Percentiles rank a stretch among this genome's conserved stretches.
These are phyloP conservation scores for Apis florea DNA, from an alignment of 1,140 invertebrate species.

Conservation along the genomic window DNA sequence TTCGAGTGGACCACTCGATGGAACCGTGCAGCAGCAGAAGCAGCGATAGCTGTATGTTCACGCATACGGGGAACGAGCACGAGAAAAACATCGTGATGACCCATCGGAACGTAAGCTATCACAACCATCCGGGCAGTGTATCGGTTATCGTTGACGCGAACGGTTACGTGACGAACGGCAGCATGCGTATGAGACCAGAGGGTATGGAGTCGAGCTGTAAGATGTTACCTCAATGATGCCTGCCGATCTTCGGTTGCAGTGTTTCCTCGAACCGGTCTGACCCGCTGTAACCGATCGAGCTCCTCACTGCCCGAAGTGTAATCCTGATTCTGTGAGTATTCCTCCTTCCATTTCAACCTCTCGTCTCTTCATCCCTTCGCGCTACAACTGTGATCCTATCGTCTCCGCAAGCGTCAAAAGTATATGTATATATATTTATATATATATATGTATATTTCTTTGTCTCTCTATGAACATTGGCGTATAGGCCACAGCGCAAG, in stretches of 20 bases:
- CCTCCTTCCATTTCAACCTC: not conserved
- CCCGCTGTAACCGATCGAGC: slow-evolving; percentile 63
- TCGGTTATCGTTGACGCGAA: slow-evolving; percentile 75
- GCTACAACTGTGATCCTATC: not conserved
- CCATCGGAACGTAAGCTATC: slow-evolving; percentile 59
- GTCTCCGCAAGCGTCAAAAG: not conserved
- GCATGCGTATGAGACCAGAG: slow-evolving; percentile 81
- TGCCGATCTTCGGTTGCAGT: slow-evolving; percentile 74
- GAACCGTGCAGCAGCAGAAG: slow-evolving; percentile 66
- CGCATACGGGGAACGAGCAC: slow-evolving; percentile 61
- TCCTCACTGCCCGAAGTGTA: slow-evolving; percentile 38
- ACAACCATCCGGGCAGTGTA: slow-evolving; percentile 63
- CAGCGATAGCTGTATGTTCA: slow-evolving; percentile 59
- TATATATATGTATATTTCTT: too few species aligned
- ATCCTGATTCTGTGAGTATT: slow-evolving; percentile 55
- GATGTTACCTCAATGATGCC: slow-evolving; percentile 78
- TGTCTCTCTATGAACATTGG: not conserved
- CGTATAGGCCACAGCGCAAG: slow-evolving; percentile 27
- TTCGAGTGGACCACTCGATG: slow-evolving; percentile 66
- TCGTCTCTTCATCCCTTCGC: not conserved
- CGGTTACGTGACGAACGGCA: slow-evolving; percentile 80
- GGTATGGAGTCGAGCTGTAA: slow-evolving; percentile 81
- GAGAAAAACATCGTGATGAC: slow-evolving; percentile 60
- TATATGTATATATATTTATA: too few species aligned
- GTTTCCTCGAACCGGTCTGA: slow-evolving; percentile 58